A percentile compares a stretch with the other conserved stretches of the same genome.
Evolutionary conservation across 2,797 vertebrate species (phyloP).

Genomic region (Clarias platycephalus): DNA sequence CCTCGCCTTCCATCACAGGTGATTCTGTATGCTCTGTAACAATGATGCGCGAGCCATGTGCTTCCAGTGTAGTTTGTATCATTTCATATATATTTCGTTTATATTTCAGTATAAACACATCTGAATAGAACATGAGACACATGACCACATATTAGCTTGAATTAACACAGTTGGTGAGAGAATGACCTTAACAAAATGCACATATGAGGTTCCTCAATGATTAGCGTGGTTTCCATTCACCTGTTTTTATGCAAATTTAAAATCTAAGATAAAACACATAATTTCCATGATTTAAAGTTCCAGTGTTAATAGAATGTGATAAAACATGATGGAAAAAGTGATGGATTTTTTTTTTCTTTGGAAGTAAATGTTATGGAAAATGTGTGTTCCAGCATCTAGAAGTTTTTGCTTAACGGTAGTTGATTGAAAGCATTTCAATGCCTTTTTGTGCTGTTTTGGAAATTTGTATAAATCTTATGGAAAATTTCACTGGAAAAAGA

Average conservation of each 20-base stretch:
- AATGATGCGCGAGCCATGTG: not conserved
- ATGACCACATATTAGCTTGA: not conserved
- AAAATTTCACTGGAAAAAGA: not conserved
- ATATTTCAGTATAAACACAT: not conserved
- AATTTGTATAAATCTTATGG: not conserved
- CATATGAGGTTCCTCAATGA: not conserved
- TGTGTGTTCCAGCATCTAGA: not conserved
- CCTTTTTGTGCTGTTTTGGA: not conserved
- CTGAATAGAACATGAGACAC: not conserved
- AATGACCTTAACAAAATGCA: not conserved
- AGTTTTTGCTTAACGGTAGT: not conserved
- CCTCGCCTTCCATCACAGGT: not conserved
- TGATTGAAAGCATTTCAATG: not conserved
- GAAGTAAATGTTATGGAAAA: not conserved
- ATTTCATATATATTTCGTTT: not conserved
- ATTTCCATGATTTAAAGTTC: not conserved
- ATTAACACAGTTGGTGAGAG: conserved; percentile 10
- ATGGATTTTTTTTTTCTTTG: not conserved
- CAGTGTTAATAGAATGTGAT: not conserved
- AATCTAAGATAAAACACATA: too few species aligned
- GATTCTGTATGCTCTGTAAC: not conserved
- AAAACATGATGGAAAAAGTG: not conserved
- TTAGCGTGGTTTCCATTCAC: not conserved
- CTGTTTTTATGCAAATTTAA: conserved; percentile 21
- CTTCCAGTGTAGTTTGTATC: not conserved